Percentiles rank a stretch among this genome's conserved stretches.
Evolutionary conservation across 2,888 invertebrate genomes (phyloP).

Genomic region (Carabus problematicus): DNA sequence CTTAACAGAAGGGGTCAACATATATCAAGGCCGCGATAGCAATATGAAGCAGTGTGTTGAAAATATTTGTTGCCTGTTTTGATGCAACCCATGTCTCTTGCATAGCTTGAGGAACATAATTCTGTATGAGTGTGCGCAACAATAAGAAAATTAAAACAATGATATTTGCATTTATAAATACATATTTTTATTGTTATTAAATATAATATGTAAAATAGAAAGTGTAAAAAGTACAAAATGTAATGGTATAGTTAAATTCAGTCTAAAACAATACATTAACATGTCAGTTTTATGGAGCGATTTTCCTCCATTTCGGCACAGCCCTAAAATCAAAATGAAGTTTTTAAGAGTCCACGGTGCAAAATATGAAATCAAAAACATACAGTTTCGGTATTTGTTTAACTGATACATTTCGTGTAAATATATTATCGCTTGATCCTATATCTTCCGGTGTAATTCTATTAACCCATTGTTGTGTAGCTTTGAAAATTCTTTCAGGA

Average conservation of each 20-base stretch:
- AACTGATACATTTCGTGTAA: conserved; percentile 26
- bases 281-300: background rate
- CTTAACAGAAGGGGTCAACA: background rate
- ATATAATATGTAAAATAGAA: no score
- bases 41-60: no score
- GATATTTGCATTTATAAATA: no score
- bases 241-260: no score
- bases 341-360: conserved; percentile 15
- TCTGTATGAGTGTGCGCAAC: no score
- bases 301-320: conserved; percentile 51
- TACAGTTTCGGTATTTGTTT: conserved; percentile 51
- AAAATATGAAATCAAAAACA: conserved; percentile 43
- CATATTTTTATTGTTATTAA: no score
- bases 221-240: no score
- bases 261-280: no score
- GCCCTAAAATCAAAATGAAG: conserved; percentile 47
- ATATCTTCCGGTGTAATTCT: conserved; percentile 5
- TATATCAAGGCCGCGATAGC: background rate
- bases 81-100: no score
- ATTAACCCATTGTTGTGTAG: conserved; percentile 56
- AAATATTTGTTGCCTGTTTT: no score
- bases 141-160: no score
- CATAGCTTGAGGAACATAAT: no score
- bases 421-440: conserved; percentile 42
- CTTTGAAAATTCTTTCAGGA: conserved; percentile 53